Evolutionary conservation across 2,113 vertebrate species (phyloP).

Genomic region (Hypocryptadius cinnamomeus): DNA sequence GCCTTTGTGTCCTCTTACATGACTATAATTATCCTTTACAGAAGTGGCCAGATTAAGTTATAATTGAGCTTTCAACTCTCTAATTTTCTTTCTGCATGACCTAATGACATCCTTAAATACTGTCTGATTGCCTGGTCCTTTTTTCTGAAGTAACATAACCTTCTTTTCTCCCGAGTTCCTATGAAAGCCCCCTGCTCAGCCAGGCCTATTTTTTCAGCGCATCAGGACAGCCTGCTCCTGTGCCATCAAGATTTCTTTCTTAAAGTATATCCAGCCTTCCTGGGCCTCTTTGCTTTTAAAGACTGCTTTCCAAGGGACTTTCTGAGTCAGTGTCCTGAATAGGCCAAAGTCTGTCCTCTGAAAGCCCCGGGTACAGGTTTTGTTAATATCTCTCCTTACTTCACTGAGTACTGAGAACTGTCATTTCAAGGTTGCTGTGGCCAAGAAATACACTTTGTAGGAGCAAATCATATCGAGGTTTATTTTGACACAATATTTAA

Average conservation of each 20-base stretch:
- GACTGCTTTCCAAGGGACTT: not conserved
- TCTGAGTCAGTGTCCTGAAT: not conserved
- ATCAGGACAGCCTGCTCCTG: no score
- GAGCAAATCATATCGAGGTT: not conserved
- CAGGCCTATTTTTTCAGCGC: not conserved
- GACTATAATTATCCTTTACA: not conserved
- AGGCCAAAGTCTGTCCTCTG: not conserved
- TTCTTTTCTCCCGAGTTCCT: not conserved
- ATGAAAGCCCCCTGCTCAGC: not conserved
- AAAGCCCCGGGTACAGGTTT: not conserved
- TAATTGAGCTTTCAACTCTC: not conserved
- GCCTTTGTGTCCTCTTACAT: not conserved
- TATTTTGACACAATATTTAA: not conserved
- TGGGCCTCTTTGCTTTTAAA: not conserved
- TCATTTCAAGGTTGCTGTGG: not conserved
- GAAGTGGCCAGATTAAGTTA: not conserved
- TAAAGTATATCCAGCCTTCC: not conserved
- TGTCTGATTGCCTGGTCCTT: not conserved
- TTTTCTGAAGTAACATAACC: not conserved
- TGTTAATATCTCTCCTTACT: not conserved
- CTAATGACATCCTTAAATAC: not conserved
- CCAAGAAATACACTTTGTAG: not conserved
- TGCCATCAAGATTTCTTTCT: not conserved
- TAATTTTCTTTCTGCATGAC: not conserved
- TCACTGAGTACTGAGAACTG: not conserved